These are phyloP conservation scores for Kradibia gibbosae DNA, from an alignment of 1,140 invertebrate genomes.

Conservation along the genomic window DNA sequence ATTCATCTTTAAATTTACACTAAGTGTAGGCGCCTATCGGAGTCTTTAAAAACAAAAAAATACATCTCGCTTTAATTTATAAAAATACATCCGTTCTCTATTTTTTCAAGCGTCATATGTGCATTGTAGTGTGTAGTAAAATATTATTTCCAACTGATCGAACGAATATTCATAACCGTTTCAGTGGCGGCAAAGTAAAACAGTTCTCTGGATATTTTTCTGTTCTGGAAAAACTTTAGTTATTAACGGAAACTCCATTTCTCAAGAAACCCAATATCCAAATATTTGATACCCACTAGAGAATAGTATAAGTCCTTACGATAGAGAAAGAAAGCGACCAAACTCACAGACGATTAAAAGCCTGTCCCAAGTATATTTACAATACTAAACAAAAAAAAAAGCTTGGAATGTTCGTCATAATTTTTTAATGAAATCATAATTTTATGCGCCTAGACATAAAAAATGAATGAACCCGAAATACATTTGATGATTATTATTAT, in stretches of 20 bases:
- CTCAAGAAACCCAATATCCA: slow-evolving; percentile 43
- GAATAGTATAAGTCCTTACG: slow-evolving; percentile 40
- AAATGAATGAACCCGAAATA: not conserved
- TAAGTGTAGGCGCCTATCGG: too few species aligned
- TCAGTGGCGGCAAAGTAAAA: slow-evolving; percentile 29
- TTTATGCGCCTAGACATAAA: not conserved
- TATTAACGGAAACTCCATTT: slow-evolving; percentile 39
- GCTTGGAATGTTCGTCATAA: not conserved
- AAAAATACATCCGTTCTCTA: too few species aligned
- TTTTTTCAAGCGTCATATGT: too few species aligned
- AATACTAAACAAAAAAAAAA: slow-evolving; percentile 9
- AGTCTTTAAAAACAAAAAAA: too few species aligned
- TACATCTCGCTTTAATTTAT: too few species aligned
- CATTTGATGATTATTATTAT: too few species aligned
- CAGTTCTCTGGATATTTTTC: not conserved
- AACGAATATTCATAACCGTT: slow-evolving; percentile 13
- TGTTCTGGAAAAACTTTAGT: slow-evolving; percentile 20
- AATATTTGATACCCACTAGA: slow-evolving; percentile 44
- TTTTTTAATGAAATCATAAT: not conserved
- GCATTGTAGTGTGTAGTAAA: not conserved
- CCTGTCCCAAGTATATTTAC: slow-evolving; percentile 7
- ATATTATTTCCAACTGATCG: not conserved
- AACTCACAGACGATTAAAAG: slow-evolving; percentile 23
- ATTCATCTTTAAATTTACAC: too few species aligned
- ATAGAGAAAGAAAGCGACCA: slow-evolving; percentile 26